Conservation (phyloP, 2,113 vertebrate species). For the Saguinus midas region DNA sequence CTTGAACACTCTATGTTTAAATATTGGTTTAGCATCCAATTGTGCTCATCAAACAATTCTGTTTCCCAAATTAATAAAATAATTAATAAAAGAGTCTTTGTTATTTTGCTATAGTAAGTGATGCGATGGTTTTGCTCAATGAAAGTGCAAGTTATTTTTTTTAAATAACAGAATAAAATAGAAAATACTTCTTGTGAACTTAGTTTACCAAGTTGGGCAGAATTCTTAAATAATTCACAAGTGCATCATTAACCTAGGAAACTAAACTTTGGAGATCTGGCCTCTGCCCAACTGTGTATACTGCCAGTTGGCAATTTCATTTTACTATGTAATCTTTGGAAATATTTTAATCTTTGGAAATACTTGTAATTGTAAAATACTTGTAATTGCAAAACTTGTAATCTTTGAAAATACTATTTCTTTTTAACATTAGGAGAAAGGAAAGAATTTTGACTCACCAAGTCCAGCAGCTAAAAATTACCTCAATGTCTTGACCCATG, state of each 20-base stretch:
- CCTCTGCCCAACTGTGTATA: accelerated
- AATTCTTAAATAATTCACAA: neutral
- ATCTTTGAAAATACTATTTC: neutral
- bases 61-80: neutral
- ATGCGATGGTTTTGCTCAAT: neutral
- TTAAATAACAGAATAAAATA: neutral
- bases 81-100: neutral
- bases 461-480: neutral
- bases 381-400: no score
- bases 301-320: neutral
- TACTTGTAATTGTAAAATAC: no score
- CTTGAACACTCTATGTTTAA: neutral
- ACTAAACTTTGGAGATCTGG: neutral
- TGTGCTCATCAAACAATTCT: neutral
- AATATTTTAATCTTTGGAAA: neutral
- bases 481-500: neutral
- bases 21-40: neutral
- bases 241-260: neutral
- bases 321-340: neutral
- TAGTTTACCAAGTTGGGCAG: neutral
- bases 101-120: neutral
- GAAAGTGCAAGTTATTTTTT: neutral
- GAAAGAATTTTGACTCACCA: neutral
- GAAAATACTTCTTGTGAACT: neutral
- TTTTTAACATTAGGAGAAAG: neutral